Base-by-base conservation (phyloP, 2,797 vertebrate species). In the Clarias pachynema region DNA sequence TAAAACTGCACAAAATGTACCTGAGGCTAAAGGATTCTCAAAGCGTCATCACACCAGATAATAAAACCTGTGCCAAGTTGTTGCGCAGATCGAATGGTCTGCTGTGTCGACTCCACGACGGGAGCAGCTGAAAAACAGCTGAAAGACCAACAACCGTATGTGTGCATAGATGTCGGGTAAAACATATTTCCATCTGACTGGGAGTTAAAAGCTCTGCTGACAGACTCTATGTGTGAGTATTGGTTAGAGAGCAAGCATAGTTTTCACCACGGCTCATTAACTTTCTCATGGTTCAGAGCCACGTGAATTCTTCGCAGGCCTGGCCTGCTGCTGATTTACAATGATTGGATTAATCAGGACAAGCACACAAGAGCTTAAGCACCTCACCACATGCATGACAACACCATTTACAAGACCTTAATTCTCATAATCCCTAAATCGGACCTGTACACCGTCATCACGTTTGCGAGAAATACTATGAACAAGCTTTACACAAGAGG, bases 281-380 rank as follows among this genome's bases (percentile, higher is more conserved):
- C 29, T 85, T 65, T 79, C 34, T 49, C 80, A 62, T 66, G 66
- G 56, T 29, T 9, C 66, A 85, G 44, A 65, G 69, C 69, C 59
- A 49, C 24, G 18, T 65, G 68, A 49, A 85, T 80, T 85, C 63
- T 72, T 74, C 40, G 40, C 68, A 75, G 79, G 31, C 40, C 37
- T 79, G 74, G 65, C 65, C 63, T 53, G 84, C 24, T 44, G 37
- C 57, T 60, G 57, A 85, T 81, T 53, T 40, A 34, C 40, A 73
- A 44, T 78, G 29, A 57, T 31, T 59, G 31, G 56, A 59, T 59
- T 78, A 65, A 85, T 56, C 68, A 73, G 70, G 24, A 66, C 59
- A 80, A 72, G 79, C 59, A 20, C 22, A 63, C 1, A 59, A 83
- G 49, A 83, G 40, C 53, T 63, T 49, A 82, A 80, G 60, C 65